A percentile compares a stretch with the other conserved stretches of the same genome.
These are phyloP conservation scores for Brachypodius melanocephalos DNA, from an alignment of 2,113 vertebrate species.

Conservation along the genomic window DNA sequence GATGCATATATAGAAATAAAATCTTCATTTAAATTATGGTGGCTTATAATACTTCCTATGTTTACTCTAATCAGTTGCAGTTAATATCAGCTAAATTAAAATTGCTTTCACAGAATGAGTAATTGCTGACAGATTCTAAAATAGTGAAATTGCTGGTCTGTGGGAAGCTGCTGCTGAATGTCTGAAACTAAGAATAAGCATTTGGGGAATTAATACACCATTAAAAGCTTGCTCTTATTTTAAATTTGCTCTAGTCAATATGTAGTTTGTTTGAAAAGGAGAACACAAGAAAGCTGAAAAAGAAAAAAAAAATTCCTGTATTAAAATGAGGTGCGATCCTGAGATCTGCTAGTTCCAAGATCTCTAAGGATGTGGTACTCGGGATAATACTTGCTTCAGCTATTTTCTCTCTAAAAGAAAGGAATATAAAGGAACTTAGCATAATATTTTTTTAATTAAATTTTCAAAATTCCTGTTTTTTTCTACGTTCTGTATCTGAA, in stretches of 20 bases:
- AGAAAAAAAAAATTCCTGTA: neutral
- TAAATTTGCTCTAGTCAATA: neutral
- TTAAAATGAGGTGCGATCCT: neutral
- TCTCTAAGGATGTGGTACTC: neutral
- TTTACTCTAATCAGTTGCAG: neutral
- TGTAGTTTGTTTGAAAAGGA: neutral
- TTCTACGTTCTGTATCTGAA: too few relatives aligned
- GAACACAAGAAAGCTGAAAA: neutral
- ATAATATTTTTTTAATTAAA: neutral
- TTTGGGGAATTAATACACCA: neutral
- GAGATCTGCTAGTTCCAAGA: neutral
- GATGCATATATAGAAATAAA: neutral
- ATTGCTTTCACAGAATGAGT: neutral
- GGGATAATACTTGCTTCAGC: neutral
- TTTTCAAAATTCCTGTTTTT: neutral
- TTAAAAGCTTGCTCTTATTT: neutral
- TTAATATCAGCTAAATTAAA: slow-evolving; percentile 16
- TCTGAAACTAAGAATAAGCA: neutral
- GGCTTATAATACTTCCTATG: neutral
- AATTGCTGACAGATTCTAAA: neutral
- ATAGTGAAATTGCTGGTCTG: neutral
- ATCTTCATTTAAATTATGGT: neutral
- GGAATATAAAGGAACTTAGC: neutral
- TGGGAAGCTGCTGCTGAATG: neutral
- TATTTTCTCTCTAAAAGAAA: neutral